Percentiles rank a stretch among this genome's conserved stretches.
Evolutionary conservation across 1,140 invertebrate genomes (phyloP).

Genomic region (Hypothenemus hampei): DNA sequence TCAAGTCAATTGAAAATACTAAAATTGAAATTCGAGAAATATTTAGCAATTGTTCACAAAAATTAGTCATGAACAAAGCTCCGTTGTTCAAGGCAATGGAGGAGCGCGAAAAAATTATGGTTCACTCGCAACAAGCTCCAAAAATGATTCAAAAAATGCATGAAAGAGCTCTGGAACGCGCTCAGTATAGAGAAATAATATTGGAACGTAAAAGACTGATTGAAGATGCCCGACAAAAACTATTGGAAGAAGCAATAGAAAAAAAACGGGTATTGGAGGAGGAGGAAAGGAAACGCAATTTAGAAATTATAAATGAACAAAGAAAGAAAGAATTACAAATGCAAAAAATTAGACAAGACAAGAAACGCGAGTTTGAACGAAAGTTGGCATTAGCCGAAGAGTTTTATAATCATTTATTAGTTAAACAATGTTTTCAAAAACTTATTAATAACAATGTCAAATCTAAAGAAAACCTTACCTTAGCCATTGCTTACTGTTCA

Average conservation of each 20-base stretch:
- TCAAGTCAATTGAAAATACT: slow-evolving; percentile 51
- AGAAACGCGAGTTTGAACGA: slow-evolving; percentile 49
- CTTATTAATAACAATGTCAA: slow-evolving; percentile 48
- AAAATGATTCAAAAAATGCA: slow-evolving; percentile 62
- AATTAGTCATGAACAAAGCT: slow-evolving; percentile 41
- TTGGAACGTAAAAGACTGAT: slow-evolving; percentile 54
- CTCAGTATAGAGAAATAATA: slow-evolving; percentile 56
- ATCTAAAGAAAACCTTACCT: slow-evolving; percentile 46
- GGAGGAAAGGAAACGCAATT: slow-evolving; percentile 54
- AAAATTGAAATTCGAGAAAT: slow-evolving; percentile 54
- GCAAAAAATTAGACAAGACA: slow-evolving; percentile 50
- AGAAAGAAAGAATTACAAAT: slow-evolving; percentile 55
- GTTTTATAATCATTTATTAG: slow-evolving; percentile 52
- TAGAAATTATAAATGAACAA: slow-evolving; percentile 55
- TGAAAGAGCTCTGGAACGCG: slow-evolving; percentile 54
- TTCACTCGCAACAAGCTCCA: slow-evolving; percentile 48
- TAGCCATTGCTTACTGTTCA: slow-evolving; percentile 37
- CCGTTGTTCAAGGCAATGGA: slow-evolving; percentile 43
- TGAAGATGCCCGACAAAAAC: slow-evolving; percentile 54
- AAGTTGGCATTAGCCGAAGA: slow-evolving; percentile 52
- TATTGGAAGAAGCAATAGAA: slow-evolving; percentile 50
- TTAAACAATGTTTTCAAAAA: slow-evolving; percentile 49
- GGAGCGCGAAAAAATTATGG: slow-evolving; percentile 50
- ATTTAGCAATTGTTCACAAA: slow-evolving; percentile 52
- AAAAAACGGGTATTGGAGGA: slow-evolving; percentile 52